A percentile compares a stretch with the other conserved stretches of the same genome.
These are phyloP conservation scores for Trilocha varians DNA, from an alignment of 2,888 invertebrate species.

Conservation along the genomic window DNA sequence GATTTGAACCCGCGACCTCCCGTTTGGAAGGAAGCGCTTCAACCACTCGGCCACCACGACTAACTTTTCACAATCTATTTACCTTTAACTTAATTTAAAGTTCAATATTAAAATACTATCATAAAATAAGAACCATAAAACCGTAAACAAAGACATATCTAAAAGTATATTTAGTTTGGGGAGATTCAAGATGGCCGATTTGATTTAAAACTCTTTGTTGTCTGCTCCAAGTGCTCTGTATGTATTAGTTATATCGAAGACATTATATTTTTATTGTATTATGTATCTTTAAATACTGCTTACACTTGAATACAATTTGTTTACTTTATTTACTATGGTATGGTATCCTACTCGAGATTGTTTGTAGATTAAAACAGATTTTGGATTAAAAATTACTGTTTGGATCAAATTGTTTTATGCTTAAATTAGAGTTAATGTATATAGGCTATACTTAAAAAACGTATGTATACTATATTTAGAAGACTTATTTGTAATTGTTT, in stretches of 20 bases:
- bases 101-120: no score
- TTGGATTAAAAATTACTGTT: neutral
- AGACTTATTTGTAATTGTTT: no score
- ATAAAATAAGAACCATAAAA: neutral
- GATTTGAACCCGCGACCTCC: no score
- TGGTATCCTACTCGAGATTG: neutral
- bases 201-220: neutral
- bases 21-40: no score
- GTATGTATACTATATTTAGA: no score
- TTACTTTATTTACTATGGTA: neutral
- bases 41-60: no score
- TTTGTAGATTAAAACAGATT: neutral
- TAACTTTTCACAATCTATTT: no score
- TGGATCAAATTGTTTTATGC: no score
- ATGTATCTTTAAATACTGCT: no score
- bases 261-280: neutral
- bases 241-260: neutral
- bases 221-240: neutral
- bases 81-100: no score
- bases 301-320: neutral
- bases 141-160: neutral
- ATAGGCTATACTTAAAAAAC: no score
- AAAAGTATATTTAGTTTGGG: neutral
- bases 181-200: neutral
- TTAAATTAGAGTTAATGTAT: no score